Percentiles rank a stretch among this genome's conserved stretches.
Conservation (phyloP, 1,140 invertebrate genomes). For the Drosophila bifasciata region DNA sequence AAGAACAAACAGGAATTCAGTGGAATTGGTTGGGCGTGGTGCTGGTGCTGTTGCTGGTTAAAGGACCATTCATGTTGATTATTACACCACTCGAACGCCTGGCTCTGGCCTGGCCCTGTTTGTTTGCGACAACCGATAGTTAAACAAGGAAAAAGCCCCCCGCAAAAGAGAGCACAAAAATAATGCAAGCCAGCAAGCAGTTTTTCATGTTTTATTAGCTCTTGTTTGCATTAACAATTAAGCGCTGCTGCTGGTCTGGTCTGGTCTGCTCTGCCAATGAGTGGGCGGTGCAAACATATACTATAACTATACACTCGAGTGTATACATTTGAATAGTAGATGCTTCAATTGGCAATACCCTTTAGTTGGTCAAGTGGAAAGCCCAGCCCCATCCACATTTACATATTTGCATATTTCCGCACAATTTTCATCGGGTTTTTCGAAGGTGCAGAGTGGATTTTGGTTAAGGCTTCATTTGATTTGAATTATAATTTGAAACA, state of each 20-base stretch:
- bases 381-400: background rate
- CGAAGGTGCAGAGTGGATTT: too few relatives aligned
- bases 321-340: background rate
- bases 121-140: constrained; percentile 49
- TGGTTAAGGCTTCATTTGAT: too few relatives aligned
- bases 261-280: too few relatives aligned
- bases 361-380: background rate
- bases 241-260: constrained; percentile 5
- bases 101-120: background rate
- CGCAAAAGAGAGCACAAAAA: too few relatives aligned
- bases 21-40: constrained; percentile 53
- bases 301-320: background rate
- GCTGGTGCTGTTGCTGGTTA: constrained; percentile 20
- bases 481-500: too few relatives aligned
- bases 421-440: too few relatives aligned
- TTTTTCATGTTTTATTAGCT: constrained; percentile 39
- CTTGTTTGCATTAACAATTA: constrained; percentile 65
- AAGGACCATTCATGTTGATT: constrained; percentile 67
- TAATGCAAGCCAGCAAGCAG: constrained; percentile 5
- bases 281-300: background rate
- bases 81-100: constrained; percentile 14
- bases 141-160: constrained; percentile 45
- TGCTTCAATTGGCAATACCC: background rate
- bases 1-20: constrained; percentile 41
- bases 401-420: background rate